A percentile compares a stretch with the other conserved stretches of the same genome.
phyloP scores from a whole-genome alignment of 2,797 vertebrate species.

The Acanthurus leucopareius region DNA sequence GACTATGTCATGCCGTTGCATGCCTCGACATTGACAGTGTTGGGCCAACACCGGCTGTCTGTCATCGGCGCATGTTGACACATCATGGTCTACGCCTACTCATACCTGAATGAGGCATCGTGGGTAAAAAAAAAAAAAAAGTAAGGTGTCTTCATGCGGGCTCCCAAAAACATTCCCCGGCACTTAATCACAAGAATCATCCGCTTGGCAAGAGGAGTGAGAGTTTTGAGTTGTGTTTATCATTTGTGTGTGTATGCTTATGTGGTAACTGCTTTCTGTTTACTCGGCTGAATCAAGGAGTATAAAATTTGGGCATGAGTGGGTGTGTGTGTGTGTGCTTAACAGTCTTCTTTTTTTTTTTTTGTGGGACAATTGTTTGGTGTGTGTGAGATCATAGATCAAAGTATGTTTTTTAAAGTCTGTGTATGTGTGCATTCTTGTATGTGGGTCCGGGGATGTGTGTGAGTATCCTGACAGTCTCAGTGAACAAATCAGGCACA shows the following conservation, averaged over 20 bases:
- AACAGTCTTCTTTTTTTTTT: not conserved
- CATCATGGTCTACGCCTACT: slow-evolving; percentile 58
- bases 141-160: slow-evolving; percentile 56
- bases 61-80: slow-evolving; percentile 63
- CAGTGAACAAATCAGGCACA: slow-evolving; percentile 49
- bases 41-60: slow-evolving; percentile 55
- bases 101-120: slow-evolving; percentile 54
- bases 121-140: slow-evolving; percentile 16
- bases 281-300: slow-evolving; percentile 23
- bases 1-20: slow-evolving; percentile 61
- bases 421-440: slow-evolving; percentile 1
- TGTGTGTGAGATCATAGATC: slow-evolving; percentile 33
- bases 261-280: slow-evolving; percentile 29
- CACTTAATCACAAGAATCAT: slow-evolving; percentile 57
- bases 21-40: slow-evolving; percentile 60
- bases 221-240: slow-evolving; percentile 21
- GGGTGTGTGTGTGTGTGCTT: not conserved
- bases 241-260: slow-evolving; percentile 27
- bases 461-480: slow-evolving; percentile 43
- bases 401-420: slow-evolving; percentile 50
- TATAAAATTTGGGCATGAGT: slow-evolving; percentile 2
- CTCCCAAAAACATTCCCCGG: slow-evolving; percentile 65
- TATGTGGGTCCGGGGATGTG: slow-evolving; percentile 29
- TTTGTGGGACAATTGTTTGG: slow-evolving; percentile 41
- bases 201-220: slow-evolving; percentile 20